Evolutionary conservation across 2,797 vertebrate species (phyloP).

Genomic region (Coendou prehensilis): DNA sequence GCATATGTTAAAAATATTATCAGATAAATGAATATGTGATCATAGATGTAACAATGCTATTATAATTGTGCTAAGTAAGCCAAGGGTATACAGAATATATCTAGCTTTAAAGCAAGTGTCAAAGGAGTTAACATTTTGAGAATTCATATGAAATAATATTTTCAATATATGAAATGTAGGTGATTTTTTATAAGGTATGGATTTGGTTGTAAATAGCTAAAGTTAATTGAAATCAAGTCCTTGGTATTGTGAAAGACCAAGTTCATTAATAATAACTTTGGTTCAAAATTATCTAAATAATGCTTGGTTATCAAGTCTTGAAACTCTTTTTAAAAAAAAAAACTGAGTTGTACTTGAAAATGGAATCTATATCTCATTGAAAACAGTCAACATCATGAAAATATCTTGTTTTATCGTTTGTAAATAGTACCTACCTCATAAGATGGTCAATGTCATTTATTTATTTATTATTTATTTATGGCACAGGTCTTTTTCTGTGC

Average conservation of each 20-base stretch:
- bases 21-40: neutral
- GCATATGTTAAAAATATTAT: neutral
- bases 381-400: conserved; percentile 40
- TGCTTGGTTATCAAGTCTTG: conserved; percentile 29
- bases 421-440: conserved; percentile 16
- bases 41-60: neutral
- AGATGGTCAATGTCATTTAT: neutral
- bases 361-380: neutral
- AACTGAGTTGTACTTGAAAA: neutral
- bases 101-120: conserved; percentile 39
- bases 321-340: neutral
- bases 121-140: neutral
- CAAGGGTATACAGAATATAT: neutral
- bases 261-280: conserved; percentile 25
- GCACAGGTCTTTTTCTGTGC: neutral
- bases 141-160: conserved; percentile 19
- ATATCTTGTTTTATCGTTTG: neutral
- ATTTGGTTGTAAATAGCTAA: conserved; percentile 16
- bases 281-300: conserved; percentile 49
- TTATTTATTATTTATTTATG: neutral
- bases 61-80: conserved; percentile 34
- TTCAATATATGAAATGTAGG: neutral
- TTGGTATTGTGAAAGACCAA: neutral
- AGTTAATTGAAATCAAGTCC: conserved; percentile 19
- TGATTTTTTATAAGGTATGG: neutral